Conservation (phyloP, 2,888 invertebrate genomes). For the Dryadula phaetusa region DNA sequence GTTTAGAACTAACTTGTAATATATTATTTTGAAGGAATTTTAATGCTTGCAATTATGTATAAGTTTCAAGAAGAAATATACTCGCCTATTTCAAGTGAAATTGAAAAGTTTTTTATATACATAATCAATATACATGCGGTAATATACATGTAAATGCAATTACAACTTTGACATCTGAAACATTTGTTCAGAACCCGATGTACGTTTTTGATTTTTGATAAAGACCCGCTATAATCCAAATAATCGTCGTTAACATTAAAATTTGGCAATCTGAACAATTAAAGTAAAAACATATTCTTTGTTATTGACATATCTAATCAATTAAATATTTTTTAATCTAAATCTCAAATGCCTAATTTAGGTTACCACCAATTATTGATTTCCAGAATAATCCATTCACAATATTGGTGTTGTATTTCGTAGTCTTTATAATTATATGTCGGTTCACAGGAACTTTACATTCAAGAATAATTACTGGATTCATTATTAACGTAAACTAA, state of each 20-base stretch:
- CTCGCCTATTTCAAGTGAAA: too few species aligned
- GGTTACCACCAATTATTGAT: background rate
- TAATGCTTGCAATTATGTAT: background rate
- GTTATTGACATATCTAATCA: background rate
- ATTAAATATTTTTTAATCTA: background rate
- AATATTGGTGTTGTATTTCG: background rate
- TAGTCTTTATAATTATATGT: background rate
- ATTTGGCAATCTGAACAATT: too few species aligned
- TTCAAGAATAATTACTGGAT: background rate
- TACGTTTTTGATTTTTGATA: too few species aligned
- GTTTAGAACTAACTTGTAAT: background rate
- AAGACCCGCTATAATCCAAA: too few species aligned
- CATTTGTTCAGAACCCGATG: too few species aligned
- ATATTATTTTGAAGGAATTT: constrained; percentile 1
- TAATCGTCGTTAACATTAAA: too few species aligned
- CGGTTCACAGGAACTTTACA: constrained; percentile 6
- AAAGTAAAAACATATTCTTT: too few species aligned
- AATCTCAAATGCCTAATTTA: background rate
- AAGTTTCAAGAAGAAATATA: constrained; percentile 9
- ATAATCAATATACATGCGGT: too few species aligned
- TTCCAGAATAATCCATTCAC: background rate
- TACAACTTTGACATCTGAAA: too few species aligned
- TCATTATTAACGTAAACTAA: background rate
- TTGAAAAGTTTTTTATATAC: too few species aligned
- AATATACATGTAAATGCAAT: too few species aligned